Evolutionary conservation across 1,140 invertebrate genomes (phyloP).

Genomic region (Platorchestia sp.): DNA sequence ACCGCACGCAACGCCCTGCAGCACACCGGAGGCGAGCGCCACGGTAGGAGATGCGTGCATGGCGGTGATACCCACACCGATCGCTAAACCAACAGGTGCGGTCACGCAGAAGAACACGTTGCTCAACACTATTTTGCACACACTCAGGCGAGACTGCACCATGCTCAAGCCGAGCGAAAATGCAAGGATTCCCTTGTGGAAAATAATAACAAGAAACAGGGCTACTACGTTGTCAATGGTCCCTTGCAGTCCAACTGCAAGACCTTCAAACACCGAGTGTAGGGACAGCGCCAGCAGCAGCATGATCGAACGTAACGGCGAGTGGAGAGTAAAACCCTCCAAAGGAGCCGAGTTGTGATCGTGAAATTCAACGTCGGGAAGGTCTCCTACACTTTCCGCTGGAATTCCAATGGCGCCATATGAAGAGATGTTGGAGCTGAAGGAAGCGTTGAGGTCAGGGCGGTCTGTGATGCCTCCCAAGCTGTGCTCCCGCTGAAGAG

Average conservation of each 20-base stretch:
- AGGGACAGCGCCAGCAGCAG: slow-evolving; percentile 74
- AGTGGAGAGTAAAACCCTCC: slow-evolving; percentile 69
- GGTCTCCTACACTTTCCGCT: slow-evolving; percentile 33
- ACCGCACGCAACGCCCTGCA: slow-evolving; percentile 85
- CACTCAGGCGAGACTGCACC: slow-evolving; percentile 77
- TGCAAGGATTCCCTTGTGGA: slow-evolving; percentile 77
- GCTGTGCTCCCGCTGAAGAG: slow-evolving; percentile 61
- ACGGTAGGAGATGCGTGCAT: slow-evolving; percentile 68
- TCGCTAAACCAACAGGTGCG: slow-evolving; percentile 79
- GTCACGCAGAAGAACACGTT: slow-evolving; percentile 78
- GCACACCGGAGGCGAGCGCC: slow-evolving; percentile 72
- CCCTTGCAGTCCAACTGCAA: slow-evolving; percentile 76
- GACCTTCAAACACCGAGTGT: slow-evolving; percentile 76
- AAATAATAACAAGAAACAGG: slow-evolving; percentile 76
- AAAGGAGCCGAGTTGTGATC: slow-evolving; percentile 62
- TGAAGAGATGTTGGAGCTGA: slow-evolving; percentile 45
- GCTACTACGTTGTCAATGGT: slow-evolving; percentile 71
- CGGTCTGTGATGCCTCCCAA: slow-evolving; percentile 62
- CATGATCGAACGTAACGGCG: slow-evolving; percentile 72
- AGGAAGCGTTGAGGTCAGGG: slow-evolving; percentile 63
- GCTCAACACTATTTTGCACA: slow-evolving; percentile 74
- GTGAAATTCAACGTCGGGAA: slow-evolving; percentile 46
- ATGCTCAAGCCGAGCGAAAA: slow-evolving; percentile 78
- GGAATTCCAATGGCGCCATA: neutral
- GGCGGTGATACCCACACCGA: slow-evolving; percentile 76